phyloP scores from a whole-genome alignment of 2,888 invertebrate genomes.

The Tetropium fuscum region DNA sequence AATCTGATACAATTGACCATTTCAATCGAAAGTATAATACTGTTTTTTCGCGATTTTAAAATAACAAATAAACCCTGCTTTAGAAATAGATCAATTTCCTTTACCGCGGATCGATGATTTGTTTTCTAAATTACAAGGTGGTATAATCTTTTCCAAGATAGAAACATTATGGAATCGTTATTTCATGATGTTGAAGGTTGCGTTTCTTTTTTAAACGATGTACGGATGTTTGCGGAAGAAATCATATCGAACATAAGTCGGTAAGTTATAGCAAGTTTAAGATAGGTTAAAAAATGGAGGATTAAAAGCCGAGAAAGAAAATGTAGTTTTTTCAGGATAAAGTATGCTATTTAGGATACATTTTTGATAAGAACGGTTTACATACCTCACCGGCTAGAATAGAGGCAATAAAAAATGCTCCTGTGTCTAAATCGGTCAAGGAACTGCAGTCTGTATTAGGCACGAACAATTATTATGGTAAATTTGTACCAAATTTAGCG shows the following conservation, averaged over 20 bases:
- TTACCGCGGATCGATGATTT: background rate
- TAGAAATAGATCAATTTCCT: background rate
- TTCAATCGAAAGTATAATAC: background rate
- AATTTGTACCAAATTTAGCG: background rate
- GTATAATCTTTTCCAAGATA: background rate
- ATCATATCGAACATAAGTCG: background rate
- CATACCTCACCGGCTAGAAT: background rate
- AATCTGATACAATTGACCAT: background rate
- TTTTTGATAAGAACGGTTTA: background rate
- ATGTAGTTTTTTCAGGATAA: slow-evolving; percentile 1
- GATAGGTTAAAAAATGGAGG: background rate
- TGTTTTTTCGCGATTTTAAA: background rate
- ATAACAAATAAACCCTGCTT: background rate
- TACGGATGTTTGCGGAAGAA: background rate
- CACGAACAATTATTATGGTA: background rate
- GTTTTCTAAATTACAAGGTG: background rate
- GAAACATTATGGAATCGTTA: slow-evolving; percentile 7
- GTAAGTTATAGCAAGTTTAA: background rate
- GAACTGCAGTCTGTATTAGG: background rate
- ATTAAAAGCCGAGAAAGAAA: background rate
- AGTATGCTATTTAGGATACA: background rate
- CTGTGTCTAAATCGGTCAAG: background rate
- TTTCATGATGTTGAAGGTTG: background rate
- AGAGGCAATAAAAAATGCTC: background rate
- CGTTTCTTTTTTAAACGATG: background rate